Percentiles rank a stretch among this genome's conserved stretches.
phyloP scores from a whole-genome alignment of 2,888 invertebrate species.

The Ecliptopera silaceata region DNA sequence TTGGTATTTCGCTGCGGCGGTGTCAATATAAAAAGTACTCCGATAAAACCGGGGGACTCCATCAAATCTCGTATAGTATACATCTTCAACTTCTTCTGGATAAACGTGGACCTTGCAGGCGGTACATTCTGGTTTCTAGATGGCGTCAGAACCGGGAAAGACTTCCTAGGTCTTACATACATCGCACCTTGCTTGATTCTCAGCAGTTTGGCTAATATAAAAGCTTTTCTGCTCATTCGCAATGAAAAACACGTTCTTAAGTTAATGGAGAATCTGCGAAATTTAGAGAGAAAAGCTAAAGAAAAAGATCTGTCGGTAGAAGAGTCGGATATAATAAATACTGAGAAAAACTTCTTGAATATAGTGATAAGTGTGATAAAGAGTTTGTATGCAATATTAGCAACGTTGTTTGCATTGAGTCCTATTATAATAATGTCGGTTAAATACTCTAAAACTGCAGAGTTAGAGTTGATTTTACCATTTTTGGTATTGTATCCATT shows the following conservation, averaged over 20 bases:
- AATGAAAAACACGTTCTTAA: conserved; percentile 40
- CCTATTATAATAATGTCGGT: conserved; percentile 47
- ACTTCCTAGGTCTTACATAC: conserved; percentile 49
- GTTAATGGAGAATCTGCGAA: conserved; percentile 41
- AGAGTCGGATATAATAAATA: conserved; percentile 41
- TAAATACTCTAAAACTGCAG: conserved; percentile 45
- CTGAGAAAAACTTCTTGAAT: conserved; percentile 47
- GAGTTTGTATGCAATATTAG: conserved; percentile 42
- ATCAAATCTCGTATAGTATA: conserved; percentile 40
- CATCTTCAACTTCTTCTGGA: conserved; percentile 48
- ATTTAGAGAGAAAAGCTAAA: conserved; percentile 42
- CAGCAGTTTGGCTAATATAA: conserved; percentile 31
- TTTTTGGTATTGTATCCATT: conserved; percentile 52
- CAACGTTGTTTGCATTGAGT: conserved; percentile 45
- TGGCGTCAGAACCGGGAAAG: conserved; percentile 43
- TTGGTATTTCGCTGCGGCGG: background rate
- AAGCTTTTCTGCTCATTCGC: conserved; percentile 40
- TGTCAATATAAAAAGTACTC: background rate
- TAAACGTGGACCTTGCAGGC: conserved; percentile 47
- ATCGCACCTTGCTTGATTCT: conserved; percentile 52
- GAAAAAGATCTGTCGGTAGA: conserved; percentile 23
- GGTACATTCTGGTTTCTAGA: conserved; percentile 47
- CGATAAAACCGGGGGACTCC: background rate
- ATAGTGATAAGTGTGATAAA: conserved; percentile 46
- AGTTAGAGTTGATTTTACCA: conserved; percentile 48